phyloP scores from a whole-genome alignment of 2,888 invertebrate genomes.

The Leistus spinibarbis region DNA sequence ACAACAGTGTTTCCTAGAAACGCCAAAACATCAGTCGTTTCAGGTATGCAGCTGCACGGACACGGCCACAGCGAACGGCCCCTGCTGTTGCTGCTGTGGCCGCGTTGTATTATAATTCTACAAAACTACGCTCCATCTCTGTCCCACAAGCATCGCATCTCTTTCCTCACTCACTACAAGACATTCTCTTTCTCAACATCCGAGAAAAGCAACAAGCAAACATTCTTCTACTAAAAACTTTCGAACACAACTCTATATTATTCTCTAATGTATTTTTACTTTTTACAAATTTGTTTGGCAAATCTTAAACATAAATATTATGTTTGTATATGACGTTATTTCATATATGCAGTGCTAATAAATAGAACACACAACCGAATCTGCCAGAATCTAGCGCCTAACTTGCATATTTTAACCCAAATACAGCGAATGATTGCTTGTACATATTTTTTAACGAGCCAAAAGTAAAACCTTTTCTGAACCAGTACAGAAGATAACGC shows the following conservation, averaged over 20 bases:
- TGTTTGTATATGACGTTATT: background rate
- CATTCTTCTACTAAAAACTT: background rate
- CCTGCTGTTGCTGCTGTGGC: background rate
- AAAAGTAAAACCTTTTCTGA: too few species aligned
- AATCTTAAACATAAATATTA: too few species aligned
- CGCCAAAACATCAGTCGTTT: slow-evolving; percentile 34
- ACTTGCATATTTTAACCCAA: too few species aligned
- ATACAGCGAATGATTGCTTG: too few species aligned
- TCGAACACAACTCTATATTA: background rate
- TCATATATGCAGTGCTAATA: background rate
- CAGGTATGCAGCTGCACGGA: slow-evolving; percentile 38
- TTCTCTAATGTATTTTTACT: background rate
- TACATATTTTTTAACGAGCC: too few species aligned
- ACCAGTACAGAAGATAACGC: too few species aligned
- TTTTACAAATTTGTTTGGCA: background rate
- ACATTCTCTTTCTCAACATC: background rate
- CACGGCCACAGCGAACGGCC: background rate
- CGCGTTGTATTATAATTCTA: slow-evolving; percentile 28
- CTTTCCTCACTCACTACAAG: background rate
- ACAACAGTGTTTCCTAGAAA: slow-evolving; percentile 30
- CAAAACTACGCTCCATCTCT: slow-evolving; percentile 9
- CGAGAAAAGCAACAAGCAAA: background rate
- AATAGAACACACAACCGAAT: background rate
- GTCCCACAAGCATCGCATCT: background rate
- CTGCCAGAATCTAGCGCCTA: too few species aligned